Evolutionary conservation across 1,140 invertebrate species (phyloP).

Genomic region (Hetaerina americana): DNA sequence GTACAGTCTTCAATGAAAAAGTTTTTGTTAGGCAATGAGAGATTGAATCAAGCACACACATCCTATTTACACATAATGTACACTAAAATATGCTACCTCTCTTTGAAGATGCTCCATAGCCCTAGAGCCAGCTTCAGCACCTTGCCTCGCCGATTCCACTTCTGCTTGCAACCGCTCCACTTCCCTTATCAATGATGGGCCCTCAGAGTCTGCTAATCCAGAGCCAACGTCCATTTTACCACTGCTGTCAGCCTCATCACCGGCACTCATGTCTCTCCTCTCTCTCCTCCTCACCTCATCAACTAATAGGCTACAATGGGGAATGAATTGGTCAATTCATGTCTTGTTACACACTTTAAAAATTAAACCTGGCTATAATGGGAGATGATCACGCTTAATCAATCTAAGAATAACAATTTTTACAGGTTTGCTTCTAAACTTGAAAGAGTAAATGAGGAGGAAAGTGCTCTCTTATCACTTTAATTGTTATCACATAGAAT

Average conservation of each 20-base stretch:
- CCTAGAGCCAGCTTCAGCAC: conserved; percentile 63
- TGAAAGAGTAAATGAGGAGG: too few species aligned
- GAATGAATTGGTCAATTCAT: too few species aligned
- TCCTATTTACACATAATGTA: too few species aligned
- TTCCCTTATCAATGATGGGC: conserved; percentile 59
- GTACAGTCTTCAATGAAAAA: too few species aligned
- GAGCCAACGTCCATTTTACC: background rate
- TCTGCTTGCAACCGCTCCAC: conserved; percentile 68
- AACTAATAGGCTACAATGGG: background rate
- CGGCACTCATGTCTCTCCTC: background rate
- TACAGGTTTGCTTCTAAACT: too few species aligned
- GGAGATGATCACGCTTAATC: background rate
- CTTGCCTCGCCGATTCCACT: conserved; percentile 66
- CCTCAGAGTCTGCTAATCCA: background rate
- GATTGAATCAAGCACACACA: too few species aligned
- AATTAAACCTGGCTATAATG: too few species aligned
- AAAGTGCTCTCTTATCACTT: too few species aligned
- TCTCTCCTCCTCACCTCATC: background rate
- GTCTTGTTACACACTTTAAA: too few species aligned
- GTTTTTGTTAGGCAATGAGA: too few species aligned
- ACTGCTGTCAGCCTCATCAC: background rate
- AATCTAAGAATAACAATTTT: background rate
- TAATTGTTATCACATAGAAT: too few species aligned
- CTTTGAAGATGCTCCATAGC: conserved; percentile 66
- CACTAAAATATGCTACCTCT: too few species aligned